Conservation (phyloP, 1,140 invertebrate genomes). For the Hycleus phaleratus region DNA sequence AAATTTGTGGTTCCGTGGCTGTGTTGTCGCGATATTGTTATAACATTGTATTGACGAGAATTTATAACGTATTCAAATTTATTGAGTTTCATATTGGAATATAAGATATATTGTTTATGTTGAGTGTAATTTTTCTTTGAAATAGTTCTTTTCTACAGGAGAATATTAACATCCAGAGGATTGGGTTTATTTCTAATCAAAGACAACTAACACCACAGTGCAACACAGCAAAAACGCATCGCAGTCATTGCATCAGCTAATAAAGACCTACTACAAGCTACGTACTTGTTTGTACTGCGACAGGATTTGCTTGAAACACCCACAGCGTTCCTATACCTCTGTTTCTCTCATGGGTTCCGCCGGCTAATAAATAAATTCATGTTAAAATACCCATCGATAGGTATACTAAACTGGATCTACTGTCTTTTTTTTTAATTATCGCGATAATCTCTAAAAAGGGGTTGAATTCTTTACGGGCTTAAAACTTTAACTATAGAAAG, state of each 20-base stretch:
- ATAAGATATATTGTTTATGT: too few species aligned
- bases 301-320: conserved; percentile 43
- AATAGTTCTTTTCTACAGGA: too few species aligned
- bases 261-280: conserved; percentile 44
- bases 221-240: conserved; percentile 38
- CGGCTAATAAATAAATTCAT: conserved; percentile 52
- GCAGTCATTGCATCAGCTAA: conserved; percentile 36
- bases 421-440: conserved; percentile 2
- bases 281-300: conserved; percentile 58
- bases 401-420: conserved; percentile 2
- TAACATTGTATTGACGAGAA: too few species aligned
- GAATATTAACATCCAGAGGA: conserved; percentile 21
- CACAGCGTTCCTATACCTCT: conserved; percentile 47
- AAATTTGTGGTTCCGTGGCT: conserved; percentile 6
- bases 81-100: too few species aligned
- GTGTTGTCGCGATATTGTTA: conserved; percentile 12
- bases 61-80: too few species aligned
- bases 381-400: conserved; percentile 13
- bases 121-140: too few species aligned
- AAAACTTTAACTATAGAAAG: background rate
- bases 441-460: conserved; percentile 3
- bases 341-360: conserved; percentile 66
- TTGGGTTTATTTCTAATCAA: conserved; percentile 4
- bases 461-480: conserved; percentile 3
- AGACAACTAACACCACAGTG: conserved; percentile 40